Evolutionary conservation across 1,140 invertebrate genomes (phyloP).

Genomic region (Heliconius nattereri): DNA sequence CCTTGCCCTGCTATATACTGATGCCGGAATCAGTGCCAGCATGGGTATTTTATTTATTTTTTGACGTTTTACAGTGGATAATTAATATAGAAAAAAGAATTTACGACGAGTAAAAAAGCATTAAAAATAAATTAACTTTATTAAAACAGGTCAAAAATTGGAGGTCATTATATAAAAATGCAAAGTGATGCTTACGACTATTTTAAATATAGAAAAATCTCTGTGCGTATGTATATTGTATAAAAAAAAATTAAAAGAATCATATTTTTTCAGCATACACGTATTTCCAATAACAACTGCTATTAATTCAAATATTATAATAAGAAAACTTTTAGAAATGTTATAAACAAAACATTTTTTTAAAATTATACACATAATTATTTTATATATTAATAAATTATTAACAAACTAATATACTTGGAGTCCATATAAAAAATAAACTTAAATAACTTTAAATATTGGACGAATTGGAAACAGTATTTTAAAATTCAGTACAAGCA

Average conservation of each 20-base stretch:
- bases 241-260: no score
- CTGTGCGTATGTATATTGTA: background rate
- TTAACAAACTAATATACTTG: background rate
- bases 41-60: no score
- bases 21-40: no score
- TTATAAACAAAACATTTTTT: background rate
- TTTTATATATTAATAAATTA: constrained; percentile 1
- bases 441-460: background rate
- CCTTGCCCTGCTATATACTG: no score
- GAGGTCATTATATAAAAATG: constrained; percentile 30
- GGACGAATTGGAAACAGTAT: background rate
- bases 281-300: no score
- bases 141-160: constrained; percentile 33
- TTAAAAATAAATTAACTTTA: constrained; percentile 30
- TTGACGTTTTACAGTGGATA: no score
- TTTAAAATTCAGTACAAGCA: background rate
- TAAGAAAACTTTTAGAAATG: background rate
- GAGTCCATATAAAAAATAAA: background rate
- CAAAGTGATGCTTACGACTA: constrained; percentile 20
- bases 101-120: background rate
- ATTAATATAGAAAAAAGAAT: background rate
- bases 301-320: no score
- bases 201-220: constrained; percentile 4
- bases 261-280: no score
- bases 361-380: background rate